Evolutionary conservation across 2,113 vertebrate genomes (phyloP).

Genomic region (Martes martes): DNA sequence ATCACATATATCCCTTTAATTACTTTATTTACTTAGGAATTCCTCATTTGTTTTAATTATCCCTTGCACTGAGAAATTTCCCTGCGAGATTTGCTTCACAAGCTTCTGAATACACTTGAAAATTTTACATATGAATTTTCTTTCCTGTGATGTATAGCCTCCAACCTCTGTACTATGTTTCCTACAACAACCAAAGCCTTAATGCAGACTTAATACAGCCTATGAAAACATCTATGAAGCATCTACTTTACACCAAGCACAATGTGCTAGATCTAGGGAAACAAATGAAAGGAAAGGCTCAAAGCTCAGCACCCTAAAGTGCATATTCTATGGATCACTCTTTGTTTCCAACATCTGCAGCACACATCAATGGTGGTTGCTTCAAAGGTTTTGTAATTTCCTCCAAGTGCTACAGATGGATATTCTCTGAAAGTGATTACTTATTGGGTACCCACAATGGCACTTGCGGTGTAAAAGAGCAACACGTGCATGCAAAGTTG

Average conservation of each 20-base stretch:
- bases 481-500: not conserved
- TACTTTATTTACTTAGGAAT: constrained; percentile 69
- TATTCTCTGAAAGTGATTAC: not conserved
- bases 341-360: not conserved
- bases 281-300: not conserved
- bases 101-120: constrained; percentile 63
- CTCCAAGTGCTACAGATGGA: not conserved
- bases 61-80: constrained; percentile 59
- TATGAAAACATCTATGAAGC: not conserved
- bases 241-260: not conserved
- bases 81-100: constrained; percentile 70
- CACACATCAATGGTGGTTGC: not conserved
- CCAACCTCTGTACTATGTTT: not conserved
- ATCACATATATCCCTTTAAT: not conserved
- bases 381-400: not conserved
- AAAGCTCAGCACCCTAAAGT: not conserved
- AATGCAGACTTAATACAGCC: not conserved
- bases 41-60: constrained; percentile 73
- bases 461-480: not conserved
- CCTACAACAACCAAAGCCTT: not conserved
- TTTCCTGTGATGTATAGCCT: constrained; percentile 46
- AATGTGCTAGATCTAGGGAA: not conserved
- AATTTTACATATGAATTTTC: constrained; percentile 73
- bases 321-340: not conserved
- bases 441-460: not conserved